Conservation (phyloP, 37 sponge, comb jelly and placozoan genomes). For the Beroe forskalii region DNA sequence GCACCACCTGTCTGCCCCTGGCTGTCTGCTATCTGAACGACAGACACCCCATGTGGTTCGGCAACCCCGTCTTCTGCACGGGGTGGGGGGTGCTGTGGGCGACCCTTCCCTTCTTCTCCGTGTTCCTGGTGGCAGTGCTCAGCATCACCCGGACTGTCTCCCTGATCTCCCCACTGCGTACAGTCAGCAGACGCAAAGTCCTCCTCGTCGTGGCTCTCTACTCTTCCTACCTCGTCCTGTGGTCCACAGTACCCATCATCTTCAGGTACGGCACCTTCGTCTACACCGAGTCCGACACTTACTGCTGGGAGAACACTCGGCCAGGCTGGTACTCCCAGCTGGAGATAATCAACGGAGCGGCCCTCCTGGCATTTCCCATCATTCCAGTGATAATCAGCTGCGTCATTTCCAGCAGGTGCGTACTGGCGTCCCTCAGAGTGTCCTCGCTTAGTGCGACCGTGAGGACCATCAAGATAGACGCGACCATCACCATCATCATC, state of each 20-base stretch:
- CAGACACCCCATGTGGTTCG: conserved; percentile 53
- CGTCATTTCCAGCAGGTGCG: conserved; percentile 21
- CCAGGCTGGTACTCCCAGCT: background rate
- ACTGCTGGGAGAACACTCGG: conserved; percentile 55
- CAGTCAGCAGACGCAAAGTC: background rate
- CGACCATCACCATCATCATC: conserved; percentile 50
- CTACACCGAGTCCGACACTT: conserved; percentile 35
- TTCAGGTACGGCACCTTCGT: conserved; percentile 25
- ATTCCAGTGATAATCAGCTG: conserved; percentile 58
- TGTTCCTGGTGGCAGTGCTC: conserved; percentile 56
- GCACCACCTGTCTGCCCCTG: conserved; percentile 13
- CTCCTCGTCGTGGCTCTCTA: background rate
- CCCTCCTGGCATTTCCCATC: conserved; percentile 52
- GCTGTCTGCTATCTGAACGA: conserved; percentile 44
- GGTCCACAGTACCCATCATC: conserved; percentile 48
- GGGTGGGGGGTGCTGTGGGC: conserved; percentile 57
- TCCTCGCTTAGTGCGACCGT: background rate
- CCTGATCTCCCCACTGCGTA: conserved; percentile 11
- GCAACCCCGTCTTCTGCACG: conserved; percentile 35
- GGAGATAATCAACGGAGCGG: conserved; percentile 46
- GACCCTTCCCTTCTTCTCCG: conserved; percentile 40
- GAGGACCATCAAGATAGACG: conserved; percentile 43
- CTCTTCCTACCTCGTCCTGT: conserved; percentile 5
- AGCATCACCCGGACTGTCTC: conserved; percentile 60
- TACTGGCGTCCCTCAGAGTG: conserved; percentile 21